Conservation (phyloP, 2,797 vertebrate species). For the Melanogrammus aeglefinus region DNA sequence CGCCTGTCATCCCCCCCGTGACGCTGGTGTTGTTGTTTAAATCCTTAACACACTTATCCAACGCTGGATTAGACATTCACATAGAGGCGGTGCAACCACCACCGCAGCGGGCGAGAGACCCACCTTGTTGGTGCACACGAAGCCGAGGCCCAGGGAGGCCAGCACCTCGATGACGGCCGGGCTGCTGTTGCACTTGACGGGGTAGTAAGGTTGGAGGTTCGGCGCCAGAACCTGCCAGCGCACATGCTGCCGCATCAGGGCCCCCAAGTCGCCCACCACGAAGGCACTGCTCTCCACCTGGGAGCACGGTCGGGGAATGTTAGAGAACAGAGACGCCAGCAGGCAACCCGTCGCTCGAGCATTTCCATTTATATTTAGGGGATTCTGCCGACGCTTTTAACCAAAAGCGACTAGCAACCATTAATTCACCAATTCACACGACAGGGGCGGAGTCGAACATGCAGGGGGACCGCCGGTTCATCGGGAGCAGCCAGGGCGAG, state of each 20-base stretch:
- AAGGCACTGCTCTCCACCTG: slow-evolving; percentile 94
- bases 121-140: slow-evolving; percentile 94
- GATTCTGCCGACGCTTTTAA: no score
- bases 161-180: slow-evolving; percentile 90
- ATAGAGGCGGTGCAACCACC: background rate
- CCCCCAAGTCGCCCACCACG: slow-evolving; percentile 93
- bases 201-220: slow-evolving; percentile 89
- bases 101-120: background rate
- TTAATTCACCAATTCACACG: no score
- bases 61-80: background rate
- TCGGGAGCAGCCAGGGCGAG: no score
- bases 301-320: slow-evolving; percentile 4
- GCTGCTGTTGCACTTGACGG: slow-evolving; percentile 90
- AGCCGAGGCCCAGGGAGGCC: slow-evolving; percentile 89
- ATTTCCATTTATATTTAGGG: no score
- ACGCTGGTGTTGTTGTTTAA: background rate
- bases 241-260: slow-evolving; percentile 88
- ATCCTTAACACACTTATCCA: background rate
- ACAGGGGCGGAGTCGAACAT: no score
- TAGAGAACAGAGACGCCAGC: background rate
- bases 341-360: no score
- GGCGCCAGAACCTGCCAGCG: slow-evolving; percentile 86
- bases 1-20: slow-evolving; percentile 42
- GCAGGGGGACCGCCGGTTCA: no score
- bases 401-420: no score